Evolutionary conservation across 2,888 invertebrate genomes (phyloP).

Genomic region (Leptopterna dolabrata): DNA sequence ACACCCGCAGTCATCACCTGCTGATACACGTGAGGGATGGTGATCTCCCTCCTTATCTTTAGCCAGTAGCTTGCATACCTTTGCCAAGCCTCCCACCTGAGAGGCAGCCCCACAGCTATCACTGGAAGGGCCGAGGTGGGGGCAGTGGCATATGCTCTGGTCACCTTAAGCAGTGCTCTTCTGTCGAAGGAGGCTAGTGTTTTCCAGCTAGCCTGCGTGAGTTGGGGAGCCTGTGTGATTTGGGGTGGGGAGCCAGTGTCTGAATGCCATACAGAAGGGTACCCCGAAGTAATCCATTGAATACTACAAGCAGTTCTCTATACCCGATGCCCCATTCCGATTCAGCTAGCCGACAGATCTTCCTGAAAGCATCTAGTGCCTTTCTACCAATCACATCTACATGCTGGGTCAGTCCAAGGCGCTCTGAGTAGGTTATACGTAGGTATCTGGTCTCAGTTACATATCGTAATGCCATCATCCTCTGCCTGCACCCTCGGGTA

Average conservation of each 20-base stretch:
- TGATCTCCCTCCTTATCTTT: background rate
- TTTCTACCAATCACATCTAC: too few relatives aligned
- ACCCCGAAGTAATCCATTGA: background rate
- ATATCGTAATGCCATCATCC: too few relatives aligned
- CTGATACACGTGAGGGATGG: too few relatives aligned
- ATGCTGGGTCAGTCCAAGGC: too few relatives aligned
- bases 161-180: background rate
- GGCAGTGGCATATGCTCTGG: background rate
- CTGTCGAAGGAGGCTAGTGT: background rate
- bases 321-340: background rate
- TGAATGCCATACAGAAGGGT: background rate
- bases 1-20: too few relatives aligned
- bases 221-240: background rate
- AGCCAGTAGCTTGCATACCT: background rate
- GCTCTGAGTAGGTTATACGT: too few relatives aligned
- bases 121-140: background rate
- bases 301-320: background rate
- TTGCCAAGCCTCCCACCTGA: background rate
- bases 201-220: too few relatives aligned
- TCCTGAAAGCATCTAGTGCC: too few relatives aligned
- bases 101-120: background rate
- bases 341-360: background rate
- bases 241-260: background rate
- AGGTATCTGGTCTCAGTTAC: too few relatives aligned
- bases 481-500: too few relatives aligned